These are phyloP conservation scores for Burhinus oedicnemus DNA, from an alignment of 2,113 vertebrate species.

Conservation along the genomic window DNA sequence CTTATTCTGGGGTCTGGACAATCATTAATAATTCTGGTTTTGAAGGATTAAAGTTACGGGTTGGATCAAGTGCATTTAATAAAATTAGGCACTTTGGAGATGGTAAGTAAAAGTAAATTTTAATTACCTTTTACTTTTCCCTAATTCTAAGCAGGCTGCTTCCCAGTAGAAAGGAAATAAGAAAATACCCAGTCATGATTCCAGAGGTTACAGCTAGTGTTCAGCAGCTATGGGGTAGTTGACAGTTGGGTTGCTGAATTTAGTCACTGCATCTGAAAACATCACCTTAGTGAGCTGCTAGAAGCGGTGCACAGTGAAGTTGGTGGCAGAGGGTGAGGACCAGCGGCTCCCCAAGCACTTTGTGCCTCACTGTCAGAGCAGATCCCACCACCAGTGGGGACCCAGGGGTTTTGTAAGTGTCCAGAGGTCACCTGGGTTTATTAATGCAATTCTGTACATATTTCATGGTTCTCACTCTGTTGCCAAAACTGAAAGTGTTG, in stretches of 20 bases:
- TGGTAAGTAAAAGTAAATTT: neutral
- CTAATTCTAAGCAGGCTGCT: neutral
- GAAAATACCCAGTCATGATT: neutral
- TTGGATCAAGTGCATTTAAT: neutral
- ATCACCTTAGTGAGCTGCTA: neutral
- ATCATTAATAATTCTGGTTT: neutral
- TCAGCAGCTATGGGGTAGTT: neutral
- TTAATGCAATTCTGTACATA: neutral
- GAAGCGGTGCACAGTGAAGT: fast-evolving
- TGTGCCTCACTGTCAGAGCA: fast-evolving
- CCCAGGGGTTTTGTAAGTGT: neutral
- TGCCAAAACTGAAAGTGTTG: neutral
- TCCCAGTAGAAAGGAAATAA: neutral
- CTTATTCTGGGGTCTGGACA: neutral
- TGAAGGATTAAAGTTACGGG: neutral
- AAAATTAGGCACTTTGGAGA: neutral
- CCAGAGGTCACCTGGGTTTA: neutral
- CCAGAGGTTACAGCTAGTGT: neutral
- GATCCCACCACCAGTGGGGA: neutral
- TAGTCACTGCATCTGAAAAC: neutral
- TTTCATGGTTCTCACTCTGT: neutral
- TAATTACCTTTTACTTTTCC: neutral
- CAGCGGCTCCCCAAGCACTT: neutral
- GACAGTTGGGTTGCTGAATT: neutral
- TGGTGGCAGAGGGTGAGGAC: neutral